Conservation (phyloP, 2,113 vertebrate genomes). For the Ictalurus punctatus region DNA sequence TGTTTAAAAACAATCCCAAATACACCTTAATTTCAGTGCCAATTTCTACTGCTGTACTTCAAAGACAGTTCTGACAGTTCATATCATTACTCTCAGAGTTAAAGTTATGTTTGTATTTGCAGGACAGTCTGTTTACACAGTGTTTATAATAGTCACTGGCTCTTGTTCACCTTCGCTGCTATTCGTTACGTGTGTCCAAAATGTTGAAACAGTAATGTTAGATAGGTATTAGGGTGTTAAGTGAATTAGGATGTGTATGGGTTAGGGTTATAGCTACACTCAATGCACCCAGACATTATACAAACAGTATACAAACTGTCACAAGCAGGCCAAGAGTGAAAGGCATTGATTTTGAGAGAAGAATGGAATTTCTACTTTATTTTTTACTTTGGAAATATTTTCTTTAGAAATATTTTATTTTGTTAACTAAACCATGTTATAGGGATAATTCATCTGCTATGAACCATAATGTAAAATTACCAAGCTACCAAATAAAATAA, state of each 20-base stretch:
- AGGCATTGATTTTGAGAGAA: not conserved
- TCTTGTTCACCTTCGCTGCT: not conserved
- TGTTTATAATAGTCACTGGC: not conserved
- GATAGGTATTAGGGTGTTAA: not conserved
- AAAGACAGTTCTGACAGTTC: not conserved
- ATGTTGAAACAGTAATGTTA: not conserved
- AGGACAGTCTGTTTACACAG: not conserved
- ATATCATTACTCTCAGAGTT: not conserved
- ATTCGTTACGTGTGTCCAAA: not conserved
- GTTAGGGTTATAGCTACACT: not conserved
- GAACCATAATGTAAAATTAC: not conserved
- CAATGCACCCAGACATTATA: not conserved
- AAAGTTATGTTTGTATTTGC: not conserved
- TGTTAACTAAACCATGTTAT: not conserved
- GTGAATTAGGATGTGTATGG: not conserved
- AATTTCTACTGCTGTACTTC: not conserved
- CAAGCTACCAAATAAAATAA: not conserved
- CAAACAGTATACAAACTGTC: not conserved
- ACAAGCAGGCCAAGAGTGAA: not conserved
- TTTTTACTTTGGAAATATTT: not conserved
- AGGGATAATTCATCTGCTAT: not conserved
- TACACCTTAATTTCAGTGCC: not conserved
- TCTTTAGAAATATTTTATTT: not conserved
- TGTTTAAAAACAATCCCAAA: not conserved
- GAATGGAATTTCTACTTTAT: too few relatives aligned